Percentiles rank a stretch among this genome's conserved stretches.
These are phyloP conservation scores for Ernsta delagoae DNA, from an alignment of 2,888 invertebrate genomes.

Conservation along the genomic window DNA sequence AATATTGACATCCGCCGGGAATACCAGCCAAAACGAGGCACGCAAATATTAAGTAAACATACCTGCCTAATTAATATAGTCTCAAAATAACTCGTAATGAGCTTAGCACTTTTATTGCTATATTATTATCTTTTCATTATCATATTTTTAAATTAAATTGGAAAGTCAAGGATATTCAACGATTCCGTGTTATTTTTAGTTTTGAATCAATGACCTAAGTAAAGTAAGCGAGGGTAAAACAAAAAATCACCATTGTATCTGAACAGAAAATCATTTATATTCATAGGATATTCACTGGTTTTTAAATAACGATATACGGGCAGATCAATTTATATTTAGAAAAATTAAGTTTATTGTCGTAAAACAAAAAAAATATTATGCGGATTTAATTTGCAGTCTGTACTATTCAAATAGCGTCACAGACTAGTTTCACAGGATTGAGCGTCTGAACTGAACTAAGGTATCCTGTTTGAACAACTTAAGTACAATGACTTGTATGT, in stretches of 20 bases:
- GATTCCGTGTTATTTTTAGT: background rate
- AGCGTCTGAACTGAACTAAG: background rate
- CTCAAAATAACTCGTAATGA: background rate
- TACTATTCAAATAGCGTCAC: background rate
- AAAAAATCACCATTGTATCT: too few species aligned
- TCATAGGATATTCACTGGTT: too few species aligned
- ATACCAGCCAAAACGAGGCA: background rate
- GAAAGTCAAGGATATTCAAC: background rate
- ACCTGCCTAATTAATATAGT: background rate
- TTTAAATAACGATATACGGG: too few species aligned
- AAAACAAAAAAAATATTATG: too few species aligned
- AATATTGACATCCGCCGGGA: conserved; percentile 6
- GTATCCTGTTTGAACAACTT: background rate
- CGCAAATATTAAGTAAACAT: background rate
- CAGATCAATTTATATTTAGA: too few species aligned
- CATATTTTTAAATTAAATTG: background rate
- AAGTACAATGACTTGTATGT: too few species aligned
- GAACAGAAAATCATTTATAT: too few species aligned
- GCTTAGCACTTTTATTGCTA: background rate
- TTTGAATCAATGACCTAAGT: background rate
- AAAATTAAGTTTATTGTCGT: too few species aligned
- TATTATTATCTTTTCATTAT: background rate
- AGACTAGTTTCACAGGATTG: background rate
- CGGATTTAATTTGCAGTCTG: background rate
- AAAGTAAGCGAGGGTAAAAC: too few species aligned